Percentiles rank a stretch among this genome's conserved stretches.
Conservation (phyloP, 2,888 invertebrate genomes). For the Trachelus iudaicus region DNA sequence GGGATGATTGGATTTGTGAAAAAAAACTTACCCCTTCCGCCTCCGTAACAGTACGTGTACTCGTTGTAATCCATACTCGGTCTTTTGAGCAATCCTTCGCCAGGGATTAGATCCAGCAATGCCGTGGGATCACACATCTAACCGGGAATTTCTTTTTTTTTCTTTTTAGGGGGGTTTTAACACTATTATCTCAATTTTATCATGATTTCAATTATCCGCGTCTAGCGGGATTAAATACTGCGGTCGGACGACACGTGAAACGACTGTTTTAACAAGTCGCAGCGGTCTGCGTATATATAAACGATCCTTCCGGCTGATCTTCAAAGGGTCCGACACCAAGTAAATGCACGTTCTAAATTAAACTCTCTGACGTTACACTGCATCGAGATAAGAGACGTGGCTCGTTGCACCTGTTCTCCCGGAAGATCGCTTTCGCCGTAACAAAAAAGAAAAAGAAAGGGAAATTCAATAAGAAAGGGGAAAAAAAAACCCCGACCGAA, state of each 20-base stretch:
- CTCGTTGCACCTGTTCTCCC: slow-evolving; percentile 25
- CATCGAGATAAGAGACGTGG: slow-evolving; percentile 18
- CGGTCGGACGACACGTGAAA: not conserved
- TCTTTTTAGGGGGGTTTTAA: not conserved
- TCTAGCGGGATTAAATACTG: not conserved
- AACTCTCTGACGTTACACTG: slow-evolving; percentile 28
- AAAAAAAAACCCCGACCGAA: not conserved
- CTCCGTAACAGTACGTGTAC: slow-evolving; percentile 64
- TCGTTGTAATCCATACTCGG: slow-evolving; percentile 65
- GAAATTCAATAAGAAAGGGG: not conserved
- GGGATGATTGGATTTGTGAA: slow-evolving; percentile 3
- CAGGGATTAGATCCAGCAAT: slow-evolving; percentile 58
- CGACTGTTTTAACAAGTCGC: not conserved
- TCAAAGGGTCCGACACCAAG: slow-evolving; percentile 27
- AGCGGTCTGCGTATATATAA: slow-evolving; percentile 18
- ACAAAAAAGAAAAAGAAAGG: not conserved
- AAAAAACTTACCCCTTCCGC: slow-evolving; percentile 56
- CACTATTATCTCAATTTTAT: not conserved
- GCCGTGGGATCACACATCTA: slow-evolving; percentile 59
- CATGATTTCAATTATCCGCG: not conserved
- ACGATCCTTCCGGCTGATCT: slow-evolving; percentile 37
- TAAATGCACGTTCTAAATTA: slow-evolving; percentile 27
- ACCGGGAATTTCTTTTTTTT: slow-evolving; percentile 13
- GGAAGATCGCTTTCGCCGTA: not conserved
- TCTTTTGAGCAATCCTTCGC: slow-evolving; percentile 61